Conservation (phyloP, 2,113 vertebrate species). For the Equus quagga region DNA sequence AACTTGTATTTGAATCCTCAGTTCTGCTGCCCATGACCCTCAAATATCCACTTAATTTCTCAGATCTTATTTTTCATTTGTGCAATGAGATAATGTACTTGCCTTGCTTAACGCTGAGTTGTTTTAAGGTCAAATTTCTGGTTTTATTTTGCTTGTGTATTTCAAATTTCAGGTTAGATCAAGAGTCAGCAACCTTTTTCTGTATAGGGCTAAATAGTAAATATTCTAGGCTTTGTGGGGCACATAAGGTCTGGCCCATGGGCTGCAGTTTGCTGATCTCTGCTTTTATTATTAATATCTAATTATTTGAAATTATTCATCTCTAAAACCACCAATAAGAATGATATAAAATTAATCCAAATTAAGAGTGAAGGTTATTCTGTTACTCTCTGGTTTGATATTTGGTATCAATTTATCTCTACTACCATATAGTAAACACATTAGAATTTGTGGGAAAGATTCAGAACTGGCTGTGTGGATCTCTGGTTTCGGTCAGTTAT, state of each 20-base stretch:
- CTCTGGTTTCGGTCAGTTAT: background rate
- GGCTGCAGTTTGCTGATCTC: background rate
- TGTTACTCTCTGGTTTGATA: background rate
- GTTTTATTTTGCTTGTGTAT: constrained; percentile 30
- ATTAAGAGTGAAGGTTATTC: background rate
- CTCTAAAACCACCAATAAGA: background rate
- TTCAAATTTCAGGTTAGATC: constrained; percentile 3
- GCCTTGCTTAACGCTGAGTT: background rate
- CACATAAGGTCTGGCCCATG: background rate
- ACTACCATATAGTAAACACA: background rate
- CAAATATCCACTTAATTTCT: background rate
- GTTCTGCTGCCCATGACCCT: background rate
- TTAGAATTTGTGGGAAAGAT: background rate
- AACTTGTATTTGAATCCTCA: background rate
- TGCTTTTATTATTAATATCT: background rate
- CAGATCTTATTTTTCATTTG: constrained; percentile 2
- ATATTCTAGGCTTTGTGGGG: constrained; percentile 3
- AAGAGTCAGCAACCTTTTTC: background rate
- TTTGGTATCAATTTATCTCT: background rate
- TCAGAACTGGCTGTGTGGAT: background rate
- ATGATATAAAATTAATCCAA: background rate
- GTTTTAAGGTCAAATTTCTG: background rate
- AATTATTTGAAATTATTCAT: constrained; percentile 27
- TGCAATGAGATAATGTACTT: background rate
- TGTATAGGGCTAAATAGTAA: background rate